Conservation (phyloP, 2,888 invertebrate species). For the Andrena bucephala region DNA sequence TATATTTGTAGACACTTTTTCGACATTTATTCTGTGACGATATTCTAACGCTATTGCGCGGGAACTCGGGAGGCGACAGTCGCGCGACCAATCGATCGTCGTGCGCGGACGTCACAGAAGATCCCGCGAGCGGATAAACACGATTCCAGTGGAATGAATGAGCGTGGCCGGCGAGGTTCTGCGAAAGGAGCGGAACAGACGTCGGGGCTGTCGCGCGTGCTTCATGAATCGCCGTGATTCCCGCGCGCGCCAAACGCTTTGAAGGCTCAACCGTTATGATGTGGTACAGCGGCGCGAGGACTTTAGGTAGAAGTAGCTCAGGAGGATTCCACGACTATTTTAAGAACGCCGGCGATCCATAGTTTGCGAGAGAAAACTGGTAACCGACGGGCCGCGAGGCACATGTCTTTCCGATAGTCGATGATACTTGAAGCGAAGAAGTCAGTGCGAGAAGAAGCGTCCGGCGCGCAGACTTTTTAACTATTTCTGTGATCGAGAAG, state of each 20-base stretch:
- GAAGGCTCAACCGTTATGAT: conserved; percentile 49
- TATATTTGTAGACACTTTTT: conserved; percentile 25
- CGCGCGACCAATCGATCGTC: conserved; percentile 26
- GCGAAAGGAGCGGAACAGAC: conserved; percentile 8
- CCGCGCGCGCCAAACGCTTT: conserved; percentile 44
- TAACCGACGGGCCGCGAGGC: conserved; percentile 22
- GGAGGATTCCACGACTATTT: conserved; percentile 52
- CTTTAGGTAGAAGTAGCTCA: conserved; percentile 31
- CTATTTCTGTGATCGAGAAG: conserved; percentile 13
- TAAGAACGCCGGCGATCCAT: conserved; percentile 35
- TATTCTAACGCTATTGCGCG: background rate
- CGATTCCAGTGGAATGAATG: conserved; percentile 50
- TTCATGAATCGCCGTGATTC: conserved; percentile 32
- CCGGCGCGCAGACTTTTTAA: background rate
- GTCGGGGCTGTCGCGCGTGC: conserved; percentile 33
- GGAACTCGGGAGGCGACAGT: background rate
- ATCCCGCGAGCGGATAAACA: conserved; percentile 46
- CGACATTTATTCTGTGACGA: conserved; percentile 12
- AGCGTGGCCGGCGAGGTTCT: conserved; percentile 51
- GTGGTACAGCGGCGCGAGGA: conserved; percentile 32
- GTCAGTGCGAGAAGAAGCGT: too few species aligned
- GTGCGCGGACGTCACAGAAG: conserved; percentile 21
- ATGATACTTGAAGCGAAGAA: background rate
- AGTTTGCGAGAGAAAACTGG: conserved; percentile 46
- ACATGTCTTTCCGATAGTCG: conserved; percentile 9